Percentiles rank a stretch among this genome's conserved stretches.
Evolutionary conservation across 1,140 invertebrate genomes (phyloP).

Genomic region (Drosophila truncata): DNA sequence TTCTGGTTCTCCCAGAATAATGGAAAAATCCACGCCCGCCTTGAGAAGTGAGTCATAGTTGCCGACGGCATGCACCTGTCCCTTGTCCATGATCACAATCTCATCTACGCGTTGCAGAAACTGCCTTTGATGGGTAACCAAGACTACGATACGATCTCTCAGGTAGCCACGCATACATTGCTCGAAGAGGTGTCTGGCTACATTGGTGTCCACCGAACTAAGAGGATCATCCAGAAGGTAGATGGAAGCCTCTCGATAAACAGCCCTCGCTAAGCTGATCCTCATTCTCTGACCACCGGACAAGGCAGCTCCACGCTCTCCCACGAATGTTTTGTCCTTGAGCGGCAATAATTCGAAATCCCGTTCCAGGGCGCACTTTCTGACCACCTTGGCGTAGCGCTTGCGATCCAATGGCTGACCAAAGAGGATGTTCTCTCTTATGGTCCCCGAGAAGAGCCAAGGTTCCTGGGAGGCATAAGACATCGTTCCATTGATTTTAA

Average conservation of each 20-base stretch:
- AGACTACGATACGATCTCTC: constrained; percentile 89
- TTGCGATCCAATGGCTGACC: constrained; percentile 91
- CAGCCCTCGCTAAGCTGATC: constrained; percentile 93
- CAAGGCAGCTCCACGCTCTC: constrained; percentile 92
- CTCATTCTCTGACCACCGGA: constrained; percentile 96
- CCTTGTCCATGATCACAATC: constrained; percentile 88
- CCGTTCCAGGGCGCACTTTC: constrained; percentile 90
- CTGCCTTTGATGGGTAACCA: constrained; percentile 93
- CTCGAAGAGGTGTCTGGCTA: constrained; percentile 89
- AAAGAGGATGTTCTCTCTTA: constrained; percentile 96
- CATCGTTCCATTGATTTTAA: constrained; percentile 91
- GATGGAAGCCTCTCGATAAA: constrained; percentile 93
- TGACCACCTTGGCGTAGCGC: constrained; percentile 90
- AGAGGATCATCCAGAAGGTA: constrained; percentile 94
- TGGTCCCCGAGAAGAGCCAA: constrained; percentile 93
- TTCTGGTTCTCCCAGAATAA: constrained; percentile 86
- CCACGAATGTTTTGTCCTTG: constrained; percentile 95
- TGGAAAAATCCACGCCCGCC: constrained; percentile 88
- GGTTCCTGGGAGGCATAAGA: constrained; percentile 96
- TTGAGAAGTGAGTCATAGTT: constrained; percentile 88
- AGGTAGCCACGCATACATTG: constrained; percentile 90
- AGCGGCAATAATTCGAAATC: constrained; percentile 92
- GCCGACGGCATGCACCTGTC: constrained; percentile 87
- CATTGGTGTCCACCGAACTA: constrained; percentile 91
- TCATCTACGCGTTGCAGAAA: constrained; percentile 92